Percentiles rank a stretch among this genome's conserved stretches.
phyloP scores from a whole-genome alignment of 1,140 invertebrate genomes.

The Bombus affinis region DNA sequence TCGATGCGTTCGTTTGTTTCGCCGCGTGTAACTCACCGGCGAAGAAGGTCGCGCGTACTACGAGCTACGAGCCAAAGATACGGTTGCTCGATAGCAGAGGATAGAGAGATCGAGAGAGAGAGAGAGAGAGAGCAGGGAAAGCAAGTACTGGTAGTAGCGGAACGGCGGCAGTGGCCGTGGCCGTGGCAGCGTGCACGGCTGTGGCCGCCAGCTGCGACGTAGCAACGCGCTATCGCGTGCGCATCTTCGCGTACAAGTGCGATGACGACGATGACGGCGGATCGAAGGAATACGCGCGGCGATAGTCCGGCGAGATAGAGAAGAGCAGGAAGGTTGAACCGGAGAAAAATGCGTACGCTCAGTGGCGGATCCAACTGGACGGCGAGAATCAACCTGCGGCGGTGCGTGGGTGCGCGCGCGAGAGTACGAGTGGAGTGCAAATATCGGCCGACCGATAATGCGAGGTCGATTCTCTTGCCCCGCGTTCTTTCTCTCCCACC shows the following conservation, averaged over 20 bases:
- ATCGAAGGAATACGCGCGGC: too few species aligned
- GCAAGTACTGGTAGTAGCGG: slow-evolving; percentile 44
- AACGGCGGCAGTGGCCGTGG: slow-evolving; percentile 72
- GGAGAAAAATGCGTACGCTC: too few species aligned
- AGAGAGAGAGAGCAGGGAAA: slow-evolving; percentile 32
- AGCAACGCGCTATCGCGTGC: slow-evolving; percentile 24
- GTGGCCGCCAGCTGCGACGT: slow-evolving; percentile 46
- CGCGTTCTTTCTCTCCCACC: slow-evolving; percentile 21
- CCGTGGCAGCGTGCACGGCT: slow-evolving; percentile 58
- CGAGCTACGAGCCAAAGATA: not conserved
- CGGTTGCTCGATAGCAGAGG: not conserved
- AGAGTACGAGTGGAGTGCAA: slow-evolving; percentile 79
- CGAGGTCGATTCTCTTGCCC: slow-evolving; percentile 72
- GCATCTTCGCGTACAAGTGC: slow-evolving; percentile 28
- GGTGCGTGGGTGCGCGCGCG: slow-evolving; percentile 59
- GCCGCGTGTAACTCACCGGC: not conserved
- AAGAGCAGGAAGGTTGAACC: not conserved
- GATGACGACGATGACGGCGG: not conserved
- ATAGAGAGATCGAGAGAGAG: slow-evolving; percentile 32
- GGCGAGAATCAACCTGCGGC: slow-evolving; percentile 7
- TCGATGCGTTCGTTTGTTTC: not conserved
- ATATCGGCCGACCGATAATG: slow-evolving; percentile 80
- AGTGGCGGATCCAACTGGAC: not conserved
- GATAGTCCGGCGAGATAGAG: not conserved
- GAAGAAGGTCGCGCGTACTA: not conserved